Conservation (phyloP, 2,888 invertebrate species). For the Theretra japonica region DNA sequence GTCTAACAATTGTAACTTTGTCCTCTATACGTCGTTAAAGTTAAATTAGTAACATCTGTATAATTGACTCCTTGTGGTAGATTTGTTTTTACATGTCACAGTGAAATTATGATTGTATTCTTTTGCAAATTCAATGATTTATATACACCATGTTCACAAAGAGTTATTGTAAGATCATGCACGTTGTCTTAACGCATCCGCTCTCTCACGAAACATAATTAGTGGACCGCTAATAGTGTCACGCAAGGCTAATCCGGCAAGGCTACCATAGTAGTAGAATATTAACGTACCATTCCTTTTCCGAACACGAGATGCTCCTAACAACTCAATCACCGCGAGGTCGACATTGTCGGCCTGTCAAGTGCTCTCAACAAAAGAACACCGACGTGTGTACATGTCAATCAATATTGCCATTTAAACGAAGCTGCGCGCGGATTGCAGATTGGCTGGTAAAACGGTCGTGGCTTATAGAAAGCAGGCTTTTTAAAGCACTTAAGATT, state of each 20-base stretch:
- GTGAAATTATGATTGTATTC: too few species aligned
- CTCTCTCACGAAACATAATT: not conserved
- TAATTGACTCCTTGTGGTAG: too few species aligned
- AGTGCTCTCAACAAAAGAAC: constrained; percentile 17
- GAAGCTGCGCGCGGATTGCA: constrained; percentile 7
- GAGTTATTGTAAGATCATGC: not conserved
- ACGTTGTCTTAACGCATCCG: not conserved
- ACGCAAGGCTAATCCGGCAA: constrained; percentile 22
- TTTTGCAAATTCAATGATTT: not conserved
- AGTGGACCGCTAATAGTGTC: not conserved
- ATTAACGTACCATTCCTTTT: not conserved
- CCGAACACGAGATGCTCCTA: constrained; percentile 7
- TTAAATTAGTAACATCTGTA: too few species aligned
- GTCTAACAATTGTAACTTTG: too few species aligned
- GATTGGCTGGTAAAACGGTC: not conserved
- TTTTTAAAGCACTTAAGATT: constrained; percentile 4
- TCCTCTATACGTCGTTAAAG: too few species aligned
- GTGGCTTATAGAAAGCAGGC: not conserved
- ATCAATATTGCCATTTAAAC: constrained; percentile 23
- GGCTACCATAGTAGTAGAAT: constrained; percentile 13
- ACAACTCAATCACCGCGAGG: constrained; percentile 21
- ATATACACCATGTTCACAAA: not conserved
- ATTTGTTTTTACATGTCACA: too few species aligned
- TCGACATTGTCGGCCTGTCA: constrained; percentile 16
- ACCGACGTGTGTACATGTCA: constrained; percentile 3